phyloP scores from a whole-genome alignment of 2,888 invertebrate species.

The Antheraea assamensis region DNA sequence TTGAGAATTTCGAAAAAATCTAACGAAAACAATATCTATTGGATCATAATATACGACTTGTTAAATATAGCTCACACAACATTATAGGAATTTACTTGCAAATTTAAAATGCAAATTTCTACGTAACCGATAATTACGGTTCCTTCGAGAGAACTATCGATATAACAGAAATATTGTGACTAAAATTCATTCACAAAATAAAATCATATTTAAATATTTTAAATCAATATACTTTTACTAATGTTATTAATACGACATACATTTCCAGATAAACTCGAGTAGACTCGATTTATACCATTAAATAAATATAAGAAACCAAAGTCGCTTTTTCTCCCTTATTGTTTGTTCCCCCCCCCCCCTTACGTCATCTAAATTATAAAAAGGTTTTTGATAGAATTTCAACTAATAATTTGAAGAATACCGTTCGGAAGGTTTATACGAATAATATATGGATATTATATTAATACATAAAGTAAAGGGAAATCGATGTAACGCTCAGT shows the following conservation, averaged over 20 bases:
- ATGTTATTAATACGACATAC: neutral
- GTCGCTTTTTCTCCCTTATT: too few species aligned
- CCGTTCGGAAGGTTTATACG: too few species aligned
- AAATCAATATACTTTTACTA: neutral
- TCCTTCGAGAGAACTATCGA: neutral
- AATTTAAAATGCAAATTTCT: neutral
- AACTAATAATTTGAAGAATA: too few species aligned
- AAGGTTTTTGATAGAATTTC: too few species aligned
- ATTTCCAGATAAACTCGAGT: neutral
- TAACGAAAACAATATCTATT: neutral
- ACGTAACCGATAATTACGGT: neutral
- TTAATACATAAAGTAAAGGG: too few species aligned
- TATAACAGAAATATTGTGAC: neutral
- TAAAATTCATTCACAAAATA: neutral
- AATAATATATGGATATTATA: too few species aligned
- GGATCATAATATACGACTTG: neutral
- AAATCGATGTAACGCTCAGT: too few species aligned
- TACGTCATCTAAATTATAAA: too few species aligned
- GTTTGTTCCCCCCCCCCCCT: too few species aligned
- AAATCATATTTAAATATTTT: neutral
- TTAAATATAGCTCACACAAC: neutral
- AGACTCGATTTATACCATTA: too few species aligned
- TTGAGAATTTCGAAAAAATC: neutral
- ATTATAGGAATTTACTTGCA: neutral
- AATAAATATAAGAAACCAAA: too few species aligned